Conservation (phyloP, 2,888 invertebrate genomes). For the Punctoribates punctum region DNA sequence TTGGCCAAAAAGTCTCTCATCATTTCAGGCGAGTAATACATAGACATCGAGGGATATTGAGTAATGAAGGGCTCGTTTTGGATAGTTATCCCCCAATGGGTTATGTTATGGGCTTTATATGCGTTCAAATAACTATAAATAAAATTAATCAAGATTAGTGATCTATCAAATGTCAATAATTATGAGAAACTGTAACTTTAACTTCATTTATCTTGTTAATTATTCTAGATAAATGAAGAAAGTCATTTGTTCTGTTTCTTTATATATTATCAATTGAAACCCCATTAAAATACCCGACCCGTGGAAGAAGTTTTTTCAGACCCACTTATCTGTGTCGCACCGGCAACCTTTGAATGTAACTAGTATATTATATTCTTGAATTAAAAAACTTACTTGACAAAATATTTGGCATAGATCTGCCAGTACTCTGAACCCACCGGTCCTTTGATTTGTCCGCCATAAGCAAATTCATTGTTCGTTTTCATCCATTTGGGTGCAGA, state of each 20-base stretch:
- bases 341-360: too few relatives aligned
- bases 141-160: too few relatives aligned
- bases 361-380: too few relatives aligned
- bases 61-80: constrained; percentile 74
- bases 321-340: too few relatives aligned
- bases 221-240: too few relatives aligned
- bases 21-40: constrained; percentile 67
- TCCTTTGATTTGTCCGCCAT: constrained; percentile 56
- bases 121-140: constrained; percentile 67
- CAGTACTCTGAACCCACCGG: constrained; percentile 59
- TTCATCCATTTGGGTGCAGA: constrained; percentile 62
- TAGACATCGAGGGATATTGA: constrained; percentile 65
- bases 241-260: too few relatives aligned
- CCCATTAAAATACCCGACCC: too few relatives aligned
- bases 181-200: too few relatives aligned
- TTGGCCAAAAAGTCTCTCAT: constrained; percentile 66
- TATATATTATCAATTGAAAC: too few relatives aligned
- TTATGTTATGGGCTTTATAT: constrained; percentile 64
- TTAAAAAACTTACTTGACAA: constrained; percentile 60
- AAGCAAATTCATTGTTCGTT: constrained; percentile 55
- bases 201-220: too few relatives aligned
- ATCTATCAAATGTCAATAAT: too few relatives aligned
- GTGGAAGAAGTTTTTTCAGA: too few relatives aligned
- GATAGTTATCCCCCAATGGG: constrained; percentile 74
- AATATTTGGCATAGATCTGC: constrained; percentile 76